Conservation (phyloP, 2,888 invertebrate genomes). For the Schrankia costaestrigalis region DNA sequence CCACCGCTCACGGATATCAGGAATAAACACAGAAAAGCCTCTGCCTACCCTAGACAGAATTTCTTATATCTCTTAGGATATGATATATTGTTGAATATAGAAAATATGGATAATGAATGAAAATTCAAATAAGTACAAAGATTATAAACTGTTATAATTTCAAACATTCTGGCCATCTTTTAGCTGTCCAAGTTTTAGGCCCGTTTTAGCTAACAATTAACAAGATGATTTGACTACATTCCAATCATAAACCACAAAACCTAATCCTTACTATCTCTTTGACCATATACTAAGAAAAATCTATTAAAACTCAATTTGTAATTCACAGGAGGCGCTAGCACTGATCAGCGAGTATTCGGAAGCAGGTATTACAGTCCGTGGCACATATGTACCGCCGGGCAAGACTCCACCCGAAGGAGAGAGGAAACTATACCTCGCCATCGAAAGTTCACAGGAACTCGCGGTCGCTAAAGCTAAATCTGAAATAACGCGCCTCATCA, state of each 20-base stretch:
- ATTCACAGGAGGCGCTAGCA: conserved; percentile 92
- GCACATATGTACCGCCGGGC: conserved; percentile 96
- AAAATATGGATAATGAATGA: no score
- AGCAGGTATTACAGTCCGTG: conserved; percentile 98
- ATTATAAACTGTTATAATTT: no score
- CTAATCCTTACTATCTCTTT: not conserved
- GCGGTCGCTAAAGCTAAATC: conserved; percentile 97
- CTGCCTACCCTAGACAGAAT: no score
- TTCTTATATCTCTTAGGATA: no score
- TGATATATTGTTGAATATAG: no score
- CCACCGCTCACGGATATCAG: no score
- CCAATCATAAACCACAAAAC: not conserved
- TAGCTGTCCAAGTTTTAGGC: no score
- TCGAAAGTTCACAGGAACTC: conserved; percentile 98
- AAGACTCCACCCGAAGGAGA: conserved; percentile 96
- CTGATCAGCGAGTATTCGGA: conserved; percentile 99
- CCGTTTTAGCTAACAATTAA: no score
- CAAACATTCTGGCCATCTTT: no score
- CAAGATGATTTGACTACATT: no score
- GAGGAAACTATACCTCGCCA: conserved; percentile 97
- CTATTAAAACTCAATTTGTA: not conserved
- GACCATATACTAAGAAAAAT: not conserved
- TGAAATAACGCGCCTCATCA: conserved; percentile 98
- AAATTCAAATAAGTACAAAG: no score
- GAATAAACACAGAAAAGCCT: no score